A percentile compares a stretch with the other conserved stretches of the same genome.
phyloP scores from a whole-genome alignment of 2,797 vertebrate species.

The Fratercula arctica region DNA sequence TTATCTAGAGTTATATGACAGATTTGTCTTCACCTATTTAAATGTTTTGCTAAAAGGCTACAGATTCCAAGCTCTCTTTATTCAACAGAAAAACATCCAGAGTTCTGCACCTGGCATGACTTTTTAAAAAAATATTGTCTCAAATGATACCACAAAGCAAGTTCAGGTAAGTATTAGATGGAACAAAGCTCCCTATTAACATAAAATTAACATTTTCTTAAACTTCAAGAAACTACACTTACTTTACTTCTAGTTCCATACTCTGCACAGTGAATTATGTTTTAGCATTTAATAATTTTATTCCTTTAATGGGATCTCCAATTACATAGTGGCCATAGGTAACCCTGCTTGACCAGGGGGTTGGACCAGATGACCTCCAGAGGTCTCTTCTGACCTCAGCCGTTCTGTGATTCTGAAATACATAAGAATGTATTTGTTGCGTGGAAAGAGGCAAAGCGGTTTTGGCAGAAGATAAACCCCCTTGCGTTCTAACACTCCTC shows the following conservation, averaged over 20 bases:
- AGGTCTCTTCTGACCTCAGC: background rate
- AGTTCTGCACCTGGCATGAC: background rate
- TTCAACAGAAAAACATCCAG: background rate
- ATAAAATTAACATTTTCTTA: background rate
- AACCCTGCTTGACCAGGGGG: rapidly evolving
- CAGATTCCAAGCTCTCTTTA: background rate
- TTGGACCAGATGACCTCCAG: background rate
- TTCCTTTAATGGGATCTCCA: background rate
- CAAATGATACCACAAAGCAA: background rate
- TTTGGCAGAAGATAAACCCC: too few species aligned
- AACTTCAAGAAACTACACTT: background rate
- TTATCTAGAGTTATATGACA: background rate
- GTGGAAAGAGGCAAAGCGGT: too few species aligned
- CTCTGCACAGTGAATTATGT: background rate
- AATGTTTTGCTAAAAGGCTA: background rate
- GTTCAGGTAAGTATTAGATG: background rate
- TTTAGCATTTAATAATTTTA: background rate
- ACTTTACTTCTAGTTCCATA: background rate
- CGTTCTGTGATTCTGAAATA: background rate
- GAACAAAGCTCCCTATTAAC: background rate
- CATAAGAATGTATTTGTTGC: background rate
- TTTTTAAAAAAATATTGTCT: background rate
- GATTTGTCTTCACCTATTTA: background rate
- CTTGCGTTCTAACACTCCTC: too few species aligned
- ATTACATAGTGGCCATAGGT: too few species aligned